Evolutionary conservation across 92 coral and sea anemone species (phyloP).

Genomic region (Heliopora coerulea): DNA sequence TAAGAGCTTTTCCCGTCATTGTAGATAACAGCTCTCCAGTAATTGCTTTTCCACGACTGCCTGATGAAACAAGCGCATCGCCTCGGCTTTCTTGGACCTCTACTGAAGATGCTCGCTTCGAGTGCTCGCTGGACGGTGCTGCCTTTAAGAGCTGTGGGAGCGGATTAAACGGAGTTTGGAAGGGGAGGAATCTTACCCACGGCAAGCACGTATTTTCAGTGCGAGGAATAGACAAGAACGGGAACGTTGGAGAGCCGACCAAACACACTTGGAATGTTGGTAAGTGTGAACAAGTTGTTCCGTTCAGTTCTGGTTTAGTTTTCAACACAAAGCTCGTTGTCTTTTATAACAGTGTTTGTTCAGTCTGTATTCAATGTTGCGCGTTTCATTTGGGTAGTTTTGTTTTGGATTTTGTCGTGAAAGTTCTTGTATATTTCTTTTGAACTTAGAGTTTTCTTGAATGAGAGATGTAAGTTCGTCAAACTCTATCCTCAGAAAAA

Average conservation of each 20-base stretch:
- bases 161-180: conserved; percentile 17
- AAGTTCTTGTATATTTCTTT: too few relatives aligned
- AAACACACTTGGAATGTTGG: conserved; percentile 24
- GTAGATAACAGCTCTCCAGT: conserved; percentile 17
- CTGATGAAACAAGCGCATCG: background rate
- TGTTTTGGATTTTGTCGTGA: too few relatives aligned
- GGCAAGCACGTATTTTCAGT: conserved; percentile 26
- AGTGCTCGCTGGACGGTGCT: conserved; percentile 29
- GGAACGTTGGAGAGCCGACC: conserved; percentile 24
- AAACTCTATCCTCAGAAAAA: too few relatives aligned
- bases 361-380: too few relatives aligned
- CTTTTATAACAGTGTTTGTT: too few relatives aligned
- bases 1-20: background rate
- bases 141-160: conserved; percentile 7
- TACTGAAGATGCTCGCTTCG: conserved; percentile 22
- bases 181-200: background rate
- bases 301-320: too few relatives aligned
- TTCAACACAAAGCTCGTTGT: too few relatives aligned
- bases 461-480: too few relatives aligned
- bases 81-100: conserved; percentile 22
- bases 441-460: too few relatives aligned
- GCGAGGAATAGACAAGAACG: conserved; percentile 13
- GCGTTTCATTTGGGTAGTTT: too few relatives aligned
- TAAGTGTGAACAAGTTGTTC: background rate
- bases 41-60: background rate